Evolutionary conservation across 92 coral and sea anemone species (phyloP).

Genomic region (Phenganax marumi): DNA sequence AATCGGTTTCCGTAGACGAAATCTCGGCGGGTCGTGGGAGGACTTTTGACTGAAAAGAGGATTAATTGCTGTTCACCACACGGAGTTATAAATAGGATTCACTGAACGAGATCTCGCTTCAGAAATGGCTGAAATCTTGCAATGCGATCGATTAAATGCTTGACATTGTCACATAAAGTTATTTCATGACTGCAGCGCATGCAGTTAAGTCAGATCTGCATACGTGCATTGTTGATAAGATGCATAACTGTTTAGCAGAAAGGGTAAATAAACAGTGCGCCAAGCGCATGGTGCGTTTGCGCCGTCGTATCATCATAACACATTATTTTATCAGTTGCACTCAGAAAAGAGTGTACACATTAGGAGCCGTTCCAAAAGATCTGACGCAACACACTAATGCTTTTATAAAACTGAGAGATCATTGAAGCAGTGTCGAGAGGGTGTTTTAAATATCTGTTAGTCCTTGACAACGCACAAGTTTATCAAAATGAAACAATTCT

Average conservation of each 20-base stretch:
- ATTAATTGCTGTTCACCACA: constrained; percentile 38
- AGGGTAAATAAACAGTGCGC: constrained; percentile 37
- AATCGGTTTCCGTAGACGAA: constrained; percentile 25
- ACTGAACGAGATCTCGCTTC: not conserved
- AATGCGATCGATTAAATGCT: constrained; percentile 27
- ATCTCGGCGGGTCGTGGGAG: constrained; percentile 46
- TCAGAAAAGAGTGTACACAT: constrained; percentile 18
- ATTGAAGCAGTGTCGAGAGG: constrained; percentile 18
- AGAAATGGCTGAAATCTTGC: constrained; percentile 16
- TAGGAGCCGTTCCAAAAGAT: not conserved
- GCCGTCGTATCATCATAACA: constrained; percentile 30
- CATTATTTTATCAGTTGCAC: constrained; percentile 26
- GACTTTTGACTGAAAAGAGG: constrained; percentile 29
- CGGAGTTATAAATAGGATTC: constrained; percentile 41
- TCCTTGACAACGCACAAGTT: constrained; percentile 5
- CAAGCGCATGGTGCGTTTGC: constrained; percentile 27
- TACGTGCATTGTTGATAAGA: constrained; percentile 27
- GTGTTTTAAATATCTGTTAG: constrained; percentile 11
- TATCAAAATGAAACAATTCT: not conserved
- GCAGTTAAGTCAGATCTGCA: not conserved
- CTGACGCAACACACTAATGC: not conserved
- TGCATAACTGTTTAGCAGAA: constrained; percentile 26
- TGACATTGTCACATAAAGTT: constrained; percentile 6
- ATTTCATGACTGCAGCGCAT: constrained; percentile 3
- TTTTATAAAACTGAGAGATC: constrained; percentile 1